Conservation (phyloP, 2,888 invertebrate genomes). For the Caenorhabditis wallacei region DNA sequence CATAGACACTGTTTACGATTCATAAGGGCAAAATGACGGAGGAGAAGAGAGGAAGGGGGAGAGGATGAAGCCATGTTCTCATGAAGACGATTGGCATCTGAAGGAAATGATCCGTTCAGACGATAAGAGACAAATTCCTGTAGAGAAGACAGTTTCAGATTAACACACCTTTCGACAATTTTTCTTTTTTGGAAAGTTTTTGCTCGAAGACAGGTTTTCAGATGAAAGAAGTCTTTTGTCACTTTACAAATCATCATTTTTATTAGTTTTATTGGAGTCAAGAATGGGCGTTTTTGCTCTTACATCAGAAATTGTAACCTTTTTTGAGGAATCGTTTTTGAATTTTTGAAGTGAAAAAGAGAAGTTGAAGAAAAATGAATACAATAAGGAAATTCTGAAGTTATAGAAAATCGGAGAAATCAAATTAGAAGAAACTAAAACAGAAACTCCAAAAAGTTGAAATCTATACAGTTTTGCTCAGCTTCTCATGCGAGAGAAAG, state of each 20-base stretch:
- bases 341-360: not conserved
- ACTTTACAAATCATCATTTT: constrained; percentile 1
- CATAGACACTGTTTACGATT: constrained; percentile 33
- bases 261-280: not conserved
- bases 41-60: not conserved
- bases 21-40: constrained; percentile 27
- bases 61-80: not conserved
- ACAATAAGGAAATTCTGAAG: too few relatives aligned
- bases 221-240: not conserved
- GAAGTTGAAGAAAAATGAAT: too few relatives aligned
- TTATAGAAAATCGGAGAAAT: too few relatives aligned
- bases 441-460: too few relatives aligned
- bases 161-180: not conserved
- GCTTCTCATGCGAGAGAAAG: not conserved
- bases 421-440: too few relatives aligned
- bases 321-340: not conserved
- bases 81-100: constrained; percentile 48
- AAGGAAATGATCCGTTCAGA: constrained; percentile 14
- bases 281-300: not conserved
- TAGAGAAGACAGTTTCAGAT: constrained; percentile 24
- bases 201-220: not conserved
- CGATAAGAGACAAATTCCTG: constrained; percentile 1
- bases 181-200: not conserved
- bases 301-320: not conserved
- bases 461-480: too few relatives aligned